Evolutionary conservation across 2,888 invertebrate genomes (phyloP).

Genomic region (Anoplius nigerrimus): DNA sequence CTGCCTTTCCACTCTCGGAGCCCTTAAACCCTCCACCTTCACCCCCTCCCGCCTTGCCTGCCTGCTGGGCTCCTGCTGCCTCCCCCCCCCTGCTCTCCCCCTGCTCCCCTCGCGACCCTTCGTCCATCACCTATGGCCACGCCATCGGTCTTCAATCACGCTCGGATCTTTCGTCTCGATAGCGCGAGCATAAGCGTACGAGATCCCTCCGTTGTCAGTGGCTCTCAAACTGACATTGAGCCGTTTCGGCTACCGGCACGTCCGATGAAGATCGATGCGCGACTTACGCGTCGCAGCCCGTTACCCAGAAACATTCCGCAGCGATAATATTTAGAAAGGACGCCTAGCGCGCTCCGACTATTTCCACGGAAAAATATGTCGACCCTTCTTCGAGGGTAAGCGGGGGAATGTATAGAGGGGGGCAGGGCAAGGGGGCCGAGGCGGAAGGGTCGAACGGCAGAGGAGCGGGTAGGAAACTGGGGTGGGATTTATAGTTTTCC

Average conservation of each 20-base stretch:
- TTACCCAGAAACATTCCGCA: conserved; percentile 25
- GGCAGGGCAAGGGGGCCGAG: too few relatives aligned
- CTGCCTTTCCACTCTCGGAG: conserved; percentile 13
- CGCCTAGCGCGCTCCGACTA: conserved; percentile 8
- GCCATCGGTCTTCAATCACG: conserved; percentile 56
- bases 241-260: conserved; percentile 5
- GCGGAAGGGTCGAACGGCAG: too few relatives aligned
- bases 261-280: conserved; percentile 4
- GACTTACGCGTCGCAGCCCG: conserved; percentile 40
- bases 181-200: conserved; percentile 49
- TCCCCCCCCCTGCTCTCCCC: conserved; percentile 17
- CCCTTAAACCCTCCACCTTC: conserved; percentile 1
- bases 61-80: too few relatives aligned
- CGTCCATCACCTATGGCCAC: conserved; percentile 32
- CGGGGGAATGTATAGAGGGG: too few relatives aligned
- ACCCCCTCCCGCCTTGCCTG: too few relatives aligned
- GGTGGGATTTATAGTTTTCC: too few relatives aligned
- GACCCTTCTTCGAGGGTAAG: too few relatives aligned
- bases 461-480: too few relatives aligned
- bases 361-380: conserved; percentile 40
- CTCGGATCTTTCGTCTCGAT: conserved; percentile 56
- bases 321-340: conserved; percentile 46
- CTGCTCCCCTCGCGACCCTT: conserved; percentile 25
- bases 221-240: conserved; percentile 43
- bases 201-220: conserved; percentile 47